phyloP scores from a whole-genome alignment of 2,113 vertebrate genomes.

The Microtus richardsoni region DNA sequence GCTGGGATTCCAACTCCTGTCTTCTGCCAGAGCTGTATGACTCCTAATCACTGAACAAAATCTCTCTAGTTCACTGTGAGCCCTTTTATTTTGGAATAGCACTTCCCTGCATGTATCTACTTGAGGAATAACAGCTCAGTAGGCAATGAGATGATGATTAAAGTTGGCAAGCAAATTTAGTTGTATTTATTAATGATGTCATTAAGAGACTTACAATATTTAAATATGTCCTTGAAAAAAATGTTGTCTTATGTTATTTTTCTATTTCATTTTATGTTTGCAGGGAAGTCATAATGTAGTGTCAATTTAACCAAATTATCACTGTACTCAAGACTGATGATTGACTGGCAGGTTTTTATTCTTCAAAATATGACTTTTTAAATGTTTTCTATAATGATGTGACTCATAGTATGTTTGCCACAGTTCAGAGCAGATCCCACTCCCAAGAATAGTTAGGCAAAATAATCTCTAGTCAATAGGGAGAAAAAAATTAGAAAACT shows the following conservation, averaged over 20 bases:
- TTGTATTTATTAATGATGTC: not conserved
- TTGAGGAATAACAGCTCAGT: not conserved
- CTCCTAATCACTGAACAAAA: not conserved
- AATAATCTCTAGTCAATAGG: not conserved
- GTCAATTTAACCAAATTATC: not conserved
- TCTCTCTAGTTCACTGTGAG: not conserved
- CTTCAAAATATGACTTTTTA: not conserved
- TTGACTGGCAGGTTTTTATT: not conserved
- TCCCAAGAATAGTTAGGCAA: not conserved
- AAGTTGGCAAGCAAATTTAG: slow-evolving; percentile 16
- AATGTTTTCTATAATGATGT: not conserved
- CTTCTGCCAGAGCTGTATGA: not conserved
- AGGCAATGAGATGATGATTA: not conserved
- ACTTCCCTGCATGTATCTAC: not conserved
- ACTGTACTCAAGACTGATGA: not conserved
- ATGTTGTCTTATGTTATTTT: not conserved
- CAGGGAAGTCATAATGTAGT: not conserved
- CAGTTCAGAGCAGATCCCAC: not conserved
- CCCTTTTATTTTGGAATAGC: not conserved
- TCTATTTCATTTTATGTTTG: not conserved
- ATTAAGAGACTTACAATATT: slow-evolving; percentile 16
- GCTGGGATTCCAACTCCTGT: not conserved
- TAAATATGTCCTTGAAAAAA: not conserved
- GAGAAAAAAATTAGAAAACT: not conserved
- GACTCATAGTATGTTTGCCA: not conserved